Evolutionary conservation across 2,113 vertebrate species (phyloP), one percentile per base, ranked within the genome.

Genomic region (Circaetus cinerascens): DNA sequence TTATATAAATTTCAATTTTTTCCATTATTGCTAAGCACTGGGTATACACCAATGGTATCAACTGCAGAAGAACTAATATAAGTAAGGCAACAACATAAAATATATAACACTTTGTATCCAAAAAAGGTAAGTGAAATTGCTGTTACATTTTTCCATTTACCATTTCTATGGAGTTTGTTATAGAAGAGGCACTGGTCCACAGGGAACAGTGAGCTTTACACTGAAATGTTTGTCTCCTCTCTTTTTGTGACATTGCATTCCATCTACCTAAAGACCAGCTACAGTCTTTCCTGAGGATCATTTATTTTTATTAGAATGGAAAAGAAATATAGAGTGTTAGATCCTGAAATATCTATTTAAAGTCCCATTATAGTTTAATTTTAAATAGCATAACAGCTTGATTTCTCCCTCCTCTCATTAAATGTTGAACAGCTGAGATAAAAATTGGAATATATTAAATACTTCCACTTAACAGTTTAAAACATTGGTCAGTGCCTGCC

Each of bases 231-330:
- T 78, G 53, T 87, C 69, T 80, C 62, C 29, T 75, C 71, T 93
- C 68, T 67, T 81, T 62, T 32, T n/a, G 75, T 76, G 80, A 53
- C 88, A 60, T 50, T 50, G 51, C 60, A 59, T 95, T 96, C 93
- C 87, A 82, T 74, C 41, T 7, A 46, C 75, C 82, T 69, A 53
- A 93, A 86, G 68, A 87, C 7, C n/a, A 69, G 32, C 38, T 92
- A 93, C 32, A 20, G 88, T 72, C 29, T 91, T 95, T 84, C 66
- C 90, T 43, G 53, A 87, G 95, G 90, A 93, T 76, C 95, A 84
- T 96, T 97, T 96, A 72, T 94, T 98, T 98, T 96, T 96, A 97
- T 95, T 91, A 94, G 85, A 73, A 40, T 38, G 34, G 53, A 94
- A 96, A 96, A 93, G 85, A 88, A 96, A 97, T 86, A 80, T 0